A percentile compares a stretch with the other conserved stretches of the same genome.
These are phyloP conservation scores for Pachyuromys duprasi DNA, from an alignment of 2,797 vertebrate species.

Conservation along the genomic window DNA sequence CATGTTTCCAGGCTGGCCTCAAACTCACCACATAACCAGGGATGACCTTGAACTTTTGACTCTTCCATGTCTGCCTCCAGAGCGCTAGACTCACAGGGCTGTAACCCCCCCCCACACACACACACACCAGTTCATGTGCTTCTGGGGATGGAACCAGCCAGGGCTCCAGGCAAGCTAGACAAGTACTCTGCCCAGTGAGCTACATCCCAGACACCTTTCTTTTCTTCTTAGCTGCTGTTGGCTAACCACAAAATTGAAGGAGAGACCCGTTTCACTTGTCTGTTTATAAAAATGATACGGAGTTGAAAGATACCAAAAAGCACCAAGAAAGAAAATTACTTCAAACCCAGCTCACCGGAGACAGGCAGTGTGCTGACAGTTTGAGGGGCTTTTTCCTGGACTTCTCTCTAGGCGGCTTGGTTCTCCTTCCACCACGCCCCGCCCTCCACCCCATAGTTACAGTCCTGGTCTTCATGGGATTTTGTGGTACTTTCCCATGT, in stretches of 20 bases:
- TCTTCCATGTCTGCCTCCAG: neutral
- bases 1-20: neutral
- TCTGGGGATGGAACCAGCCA: neutral
- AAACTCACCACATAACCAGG: neutral
- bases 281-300: neutral
- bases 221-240: neutral
- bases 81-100: neutral
- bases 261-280: neutral
- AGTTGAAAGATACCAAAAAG: neutral
- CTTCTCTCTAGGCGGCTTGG: neutral
- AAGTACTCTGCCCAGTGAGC: neutral
- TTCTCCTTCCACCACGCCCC: neutral
- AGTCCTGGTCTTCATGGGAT: neutral
- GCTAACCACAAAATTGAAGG: neutral
- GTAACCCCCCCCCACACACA: no score
- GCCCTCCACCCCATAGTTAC: neutral
- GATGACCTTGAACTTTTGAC: neutral
- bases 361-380: neutral
- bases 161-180: neutral
- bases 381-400: neutral
- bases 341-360: neutral
- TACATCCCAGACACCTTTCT: neutral
- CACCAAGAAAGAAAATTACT: neutral
- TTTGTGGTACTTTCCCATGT: neutral
- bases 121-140: neutral